Conservation (phyloP, 1,140 invertebrate species). For the Caenorhabditis brenneri region DNA sequence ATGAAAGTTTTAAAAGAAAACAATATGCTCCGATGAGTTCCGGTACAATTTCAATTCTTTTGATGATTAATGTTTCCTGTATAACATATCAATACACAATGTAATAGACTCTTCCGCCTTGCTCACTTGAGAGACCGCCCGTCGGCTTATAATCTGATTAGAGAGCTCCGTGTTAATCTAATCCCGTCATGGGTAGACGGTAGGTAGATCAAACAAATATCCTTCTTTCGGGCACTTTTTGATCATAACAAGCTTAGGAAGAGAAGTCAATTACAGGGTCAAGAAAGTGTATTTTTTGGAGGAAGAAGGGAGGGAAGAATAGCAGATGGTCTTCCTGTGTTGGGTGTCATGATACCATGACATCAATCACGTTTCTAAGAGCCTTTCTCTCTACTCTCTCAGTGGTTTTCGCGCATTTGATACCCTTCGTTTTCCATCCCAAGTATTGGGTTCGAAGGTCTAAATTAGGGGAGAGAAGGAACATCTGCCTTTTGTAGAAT, state of each 20-base stretch:
- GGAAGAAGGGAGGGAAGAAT: no score
- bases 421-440: background rate
- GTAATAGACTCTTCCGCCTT: slow-evolving; percentile 22
- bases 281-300: background rate
- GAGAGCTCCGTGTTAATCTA: slow-evolving; percentile 15
- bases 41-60: no score
- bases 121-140: background rate
- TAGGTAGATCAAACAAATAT: slow-evolving; percentile 33
- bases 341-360: slow-evolving; percentile 24
- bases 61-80: no score
- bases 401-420: slow-evolving; percentile 40
- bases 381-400: background rate
- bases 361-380: slow-evolving; percentile 26
- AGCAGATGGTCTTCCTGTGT: slow-evolving; percentile 9
- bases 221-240: background rate
- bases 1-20: no score
- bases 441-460: background rate
- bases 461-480: background rate
- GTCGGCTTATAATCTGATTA: slow-evolving; percentile 33
- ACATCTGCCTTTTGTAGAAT: slow-evolving; percentile 37
- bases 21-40: no score
- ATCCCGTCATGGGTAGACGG: slow-evolving; percentile 31
- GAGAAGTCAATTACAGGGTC: slow-evolving; percentile 30
- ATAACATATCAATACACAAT: background rate
- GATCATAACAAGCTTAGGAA: slow-evolving; percentile 15